Conservation (phyloP, 2,797 vertebrate genomes). For the Enteromius paludinosus region DNA sequence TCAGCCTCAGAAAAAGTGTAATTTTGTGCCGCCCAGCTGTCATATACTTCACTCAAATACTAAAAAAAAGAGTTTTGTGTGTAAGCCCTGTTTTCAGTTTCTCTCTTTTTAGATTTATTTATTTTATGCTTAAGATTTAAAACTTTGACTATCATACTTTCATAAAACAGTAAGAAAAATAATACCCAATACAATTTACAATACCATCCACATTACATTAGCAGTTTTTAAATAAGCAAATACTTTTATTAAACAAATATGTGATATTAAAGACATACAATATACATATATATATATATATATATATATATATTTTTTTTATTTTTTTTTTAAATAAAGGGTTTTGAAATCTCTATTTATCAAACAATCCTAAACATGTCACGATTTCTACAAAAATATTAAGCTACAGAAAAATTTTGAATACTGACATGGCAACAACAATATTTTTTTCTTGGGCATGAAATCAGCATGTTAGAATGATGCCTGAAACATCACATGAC, state of each 20-base stretch:
- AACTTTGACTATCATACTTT: no score
- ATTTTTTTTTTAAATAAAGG: neutral
- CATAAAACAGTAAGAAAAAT: neutral
- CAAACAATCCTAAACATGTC: neutral
- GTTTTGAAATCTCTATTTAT: neutral
- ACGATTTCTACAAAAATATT: neutral
- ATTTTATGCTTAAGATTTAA: neutral
- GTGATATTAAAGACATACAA: neutral
- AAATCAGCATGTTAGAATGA: neutral
- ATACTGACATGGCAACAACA: no score
- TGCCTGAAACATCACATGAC: neutral
- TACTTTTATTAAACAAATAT: neutral
- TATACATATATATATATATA: no score
- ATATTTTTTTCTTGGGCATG: neutral
- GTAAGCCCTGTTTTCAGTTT: constrained; percentile 3
- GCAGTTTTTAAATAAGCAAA: neutral
- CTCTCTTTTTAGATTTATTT: neutral
- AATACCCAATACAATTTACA: neutral
- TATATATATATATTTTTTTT: neutral
- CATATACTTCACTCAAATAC: neutral
- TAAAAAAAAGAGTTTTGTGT: neutral
- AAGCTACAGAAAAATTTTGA: neutral
- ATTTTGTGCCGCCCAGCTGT: constrained; percentile 13
- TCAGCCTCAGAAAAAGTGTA: constrained; percentile 33
- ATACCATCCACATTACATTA: no score